phyloP scores from a whole-genome alignment of 1,140 invertebrate genomes.

The Parapsyche elsis region DNA sequence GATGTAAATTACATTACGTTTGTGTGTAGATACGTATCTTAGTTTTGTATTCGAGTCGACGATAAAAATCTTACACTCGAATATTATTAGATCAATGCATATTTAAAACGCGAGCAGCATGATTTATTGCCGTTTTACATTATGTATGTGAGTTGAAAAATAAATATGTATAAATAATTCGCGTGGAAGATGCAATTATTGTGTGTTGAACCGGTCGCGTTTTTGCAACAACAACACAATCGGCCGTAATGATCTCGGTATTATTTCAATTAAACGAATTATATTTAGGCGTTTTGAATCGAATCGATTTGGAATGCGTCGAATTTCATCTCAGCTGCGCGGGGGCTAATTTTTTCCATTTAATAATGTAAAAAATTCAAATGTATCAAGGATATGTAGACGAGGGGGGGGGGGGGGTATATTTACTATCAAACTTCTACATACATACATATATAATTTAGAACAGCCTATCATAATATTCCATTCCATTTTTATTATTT shows the following conservation, averaged over 20 bases:
- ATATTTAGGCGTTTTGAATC: background rate
- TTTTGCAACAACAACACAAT: constrained; percentile 18
- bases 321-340: background rate
- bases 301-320: no score
- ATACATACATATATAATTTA: no score
- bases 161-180: background rate
- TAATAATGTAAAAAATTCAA: no score
- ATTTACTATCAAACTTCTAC: no score
- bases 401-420: no score
- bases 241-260: background rate
- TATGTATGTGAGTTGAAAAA: background rate
- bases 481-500: no score
- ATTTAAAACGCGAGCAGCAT: background rate
- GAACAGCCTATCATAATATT: no score
- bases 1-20: background rate
- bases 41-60: background rate
- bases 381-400: no score
- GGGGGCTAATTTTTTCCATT: no score
- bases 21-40: constrained; percentile 3
- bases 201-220: constrained; percentile 10
- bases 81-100: background rate
- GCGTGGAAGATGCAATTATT: constrained; percentile 27
- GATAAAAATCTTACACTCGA: background rate
- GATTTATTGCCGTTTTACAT: background rate
- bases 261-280: constrained; percentile 23